Evolutionary conservation across 2,797 vertebrate species (phyloP).

Genomic region (Loris lydekkerianus): DNA sequence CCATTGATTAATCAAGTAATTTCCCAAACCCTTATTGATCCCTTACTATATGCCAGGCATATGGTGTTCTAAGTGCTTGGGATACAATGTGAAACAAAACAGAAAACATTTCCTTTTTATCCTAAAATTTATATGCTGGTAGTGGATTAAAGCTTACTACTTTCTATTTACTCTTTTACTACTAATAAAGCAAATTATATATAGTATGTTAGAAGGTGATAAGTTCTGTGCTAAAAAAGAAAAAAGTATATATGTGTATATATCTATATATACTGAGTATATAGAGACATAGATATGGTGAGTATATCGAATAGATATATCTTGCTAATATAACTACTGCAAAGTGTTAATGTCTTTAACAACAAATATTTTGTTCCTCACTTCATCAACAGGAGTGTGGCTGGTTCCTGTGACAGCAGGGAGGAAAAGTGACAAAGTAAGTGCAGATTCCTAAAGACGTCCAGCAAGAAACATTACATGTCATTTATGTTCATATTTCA

Average conservation of each 20-base stretch:
- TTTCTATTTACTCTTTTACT: slow-evolving; percentile 15
- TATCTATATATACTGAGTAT: neutral
- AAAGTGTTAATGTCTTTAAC: slow-evolving; percentile 55
- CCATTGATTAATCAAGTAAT: neutral
- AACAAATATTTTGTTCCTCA: slow-evolving; percentile 56
- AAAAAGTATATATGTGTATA: neutral
- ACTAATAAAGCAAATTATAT: slow-evolving; percentile 1
- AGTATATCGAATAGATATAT: neutral
- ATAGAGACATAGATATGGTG: neutral
- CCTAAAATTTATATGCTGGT: neutral
- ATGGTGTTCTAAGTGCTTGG: neutral
- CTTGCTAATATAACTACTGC: slow-evolving; percentile 35
- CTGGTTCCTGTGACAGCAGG: neutral
- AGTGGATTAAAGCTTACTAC: neutral
- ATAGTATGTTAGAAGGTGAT: neutral
- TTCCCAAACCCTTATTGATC: neutral
- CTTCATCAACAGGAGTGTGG: neutral
- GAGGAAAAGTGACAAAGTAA: neutral
- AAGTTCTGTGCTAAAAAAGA: neutral
- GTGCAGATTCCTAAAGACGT: neutral
- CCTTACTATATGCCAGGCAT: neutral
- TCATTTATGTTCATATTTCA: slow-evolving; percentile 41
- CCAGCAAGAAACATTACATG: neutral
- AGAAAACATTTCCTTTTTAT: slow-evolving; percentile 3
- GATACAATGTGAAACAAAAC: neutral